Conservation (phyloP, 2,888 invertebrate genomes). For the Phlogophora meticulosa region DNA sequence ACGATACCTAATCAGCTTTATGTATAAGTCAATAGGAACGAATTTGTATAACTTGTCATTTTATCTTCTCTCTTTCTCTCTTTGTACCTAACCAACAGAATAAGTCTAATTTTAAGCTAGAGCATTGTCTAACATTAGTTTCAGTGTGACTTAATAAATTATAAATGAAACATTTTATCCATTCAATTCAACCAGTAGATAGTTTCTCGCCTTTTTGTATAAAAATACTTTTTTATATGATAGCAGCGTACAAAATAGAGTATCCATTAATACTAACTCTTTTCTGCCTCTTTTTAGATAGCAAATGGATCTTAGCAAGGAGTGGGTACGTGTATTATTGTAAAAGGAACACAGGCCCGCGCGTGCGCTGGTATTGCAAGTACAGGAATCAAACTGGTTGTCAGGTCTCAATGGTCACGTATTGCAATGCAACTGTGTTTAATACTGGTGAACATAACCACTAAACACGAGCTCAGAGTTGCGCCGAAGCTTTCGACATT, state of each 20-base stretch:
- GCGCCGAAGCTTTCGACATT: not conserved
- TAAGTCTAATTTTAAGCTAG: not conserved
- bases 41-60: no score
- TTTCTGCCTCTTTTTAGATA: conserved; percentile 20
- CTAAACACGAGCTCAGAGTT: not conserved
- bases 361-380: conserved; percentile 54
- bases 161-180: not conserved
- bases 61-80: not conserved
- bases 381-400: conserved; percentile 16
- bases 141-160: not conserved
- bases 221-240: not conserved
- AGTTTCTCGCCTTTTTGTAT: not conserved
- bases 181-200: not conserved
- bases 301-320: conserved; percentile 22
- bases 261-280: not conserved
- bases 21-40: no score
- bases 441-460: conserved; percentile 42
- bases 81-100: not conserved
- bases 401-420: conserved; percentile 26
- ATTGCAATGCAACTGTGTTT: conserved; percentile 1
- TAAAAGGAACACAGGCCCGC: conserved; percentile 14
- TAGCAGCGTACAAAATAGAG: no score
- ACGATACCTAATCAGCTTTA: no score
- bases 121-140: conserved; percentile 5
- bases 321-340: conserved; percentile 43